These are phyloP conservation scores for Sparidentex hasta DNA, from an alignment of 2,797 vertebrate genomes.

Conservation along the genomic window DNA sequence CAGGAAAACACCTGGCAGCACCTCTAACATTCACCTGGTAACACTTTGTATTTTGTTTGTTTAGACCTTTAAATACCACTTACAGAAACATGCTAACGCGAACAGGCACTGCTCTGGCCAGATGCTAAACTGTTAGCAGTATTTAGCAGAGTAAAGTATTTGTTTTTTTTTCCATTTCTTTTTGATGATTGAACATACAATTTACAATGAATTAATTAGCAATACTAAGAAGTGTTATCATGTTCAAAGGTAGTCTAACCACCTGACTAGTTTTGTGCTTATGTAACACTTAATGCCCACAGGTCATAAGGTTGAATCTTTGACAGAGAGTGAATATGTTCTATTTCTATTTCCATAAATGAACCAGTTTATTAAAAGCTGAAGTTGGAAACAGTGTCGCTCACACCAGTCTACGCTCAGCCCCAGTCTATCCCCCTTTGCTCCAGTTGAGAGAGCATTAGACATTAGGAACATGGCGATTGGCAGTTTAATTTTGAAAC, in stretches of 20 bases:
- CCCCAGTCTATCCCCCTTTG: not conserved
- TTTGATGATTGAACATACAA: not conserved
- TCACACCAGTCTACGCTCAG: not conserved
- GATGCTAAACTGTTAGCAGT: too few species aligned
- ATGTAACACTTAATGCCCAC: too few species aligned
- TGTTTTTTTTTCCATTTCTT: too few species aligned
- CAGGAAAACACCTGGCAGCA: not conserved
- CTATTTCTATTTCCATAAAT: too few species aligned
- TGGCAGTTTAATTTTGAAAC: conserved; percentile 62
- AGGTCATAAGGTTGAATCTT: too few species aligned
- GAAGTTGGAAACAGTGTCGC: not conserved
- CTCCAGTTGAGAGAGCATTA: conserved; percentile 37
- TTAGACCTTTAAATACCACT: not conserved
- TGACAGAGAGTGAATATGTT: too few species aligned
- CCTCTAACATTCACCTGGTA: not conserved
- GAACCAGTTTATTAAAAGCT: not conserved
- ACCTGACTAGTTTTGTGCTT: not conserved
- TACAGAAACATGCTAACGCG: not conserved
- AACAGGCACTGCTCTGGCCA: too few species aligned
- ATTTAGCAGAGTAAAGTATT: too few species aligned
- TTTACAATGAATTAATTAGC: too few species aligned
- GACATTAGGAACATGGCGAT: conserved; percentile 18
- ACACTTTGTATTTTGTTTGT: not conserved
- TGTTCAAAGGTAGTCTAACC: not conserved
- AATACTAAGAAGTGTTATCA: not conserved